These are phyloP conservation scores for Dasypolia templi DNA, from an alignment of 2,888 invertebrate species.

Conservation along the genomic window DNA sequence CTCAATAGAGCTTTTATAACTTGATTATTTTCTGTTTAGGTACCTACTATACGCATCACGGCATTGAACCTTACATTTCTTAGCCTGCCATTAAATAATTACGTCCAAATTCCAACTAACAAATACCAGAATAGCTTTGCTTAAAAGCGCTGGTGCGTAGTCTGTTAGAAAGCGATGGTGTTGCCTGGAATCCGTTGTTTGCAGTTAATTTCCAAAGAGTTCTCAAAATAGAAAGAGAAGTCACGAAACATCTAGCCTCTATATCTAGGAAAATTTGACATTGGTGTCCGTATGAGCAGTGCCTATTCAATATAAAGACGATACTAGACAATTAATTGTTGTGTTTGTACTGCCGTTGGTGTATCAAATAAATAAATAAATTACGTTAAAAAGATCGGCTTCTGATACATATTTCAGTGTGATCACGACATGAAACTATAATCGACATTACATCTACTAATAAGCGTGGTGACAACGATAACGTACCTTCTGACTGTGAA, in stretches of 20 bases:
- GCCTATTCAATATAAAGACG: not conserved
- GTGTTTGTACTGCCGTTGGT: not conserved
- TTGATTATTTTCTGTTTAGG: not conserved
- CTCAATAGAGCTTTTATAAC: not conserved
- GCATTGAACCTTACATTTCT: not conserved
- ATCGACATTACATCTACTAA: not conserved
- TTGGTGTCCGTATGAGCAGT: rapidly evolving
- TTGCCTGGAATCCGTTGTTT: not conserved
- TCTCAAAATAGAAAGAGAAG: not conserved
- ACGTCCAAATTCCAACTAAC: no score
- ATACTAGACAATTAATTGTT: not conserved
- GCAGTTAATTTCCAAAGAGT: not conserved
- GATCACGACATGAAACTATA: not conserved
- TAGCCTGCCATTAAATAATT: not conserved
- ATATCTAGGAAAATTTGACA: not conserved
- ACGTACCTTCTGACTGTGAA: not conserved
- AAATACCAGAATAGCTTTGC: no score
- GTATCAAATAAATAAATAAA: not conserved
- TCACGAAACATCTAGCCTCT: not conserved
- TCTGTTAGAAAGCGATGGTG: no score
- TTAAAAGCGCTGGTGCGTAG: no score
- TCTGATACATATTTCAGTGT: not conserved
- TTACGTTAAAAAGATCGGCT: not conserved
- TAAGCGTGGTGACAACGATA: not conserved
- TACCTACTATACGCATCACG: not conserved